Base-by-base conservation (phyloP, 2,113 vertebrate genomes). In the Engystomops pustulosus region DNA sequence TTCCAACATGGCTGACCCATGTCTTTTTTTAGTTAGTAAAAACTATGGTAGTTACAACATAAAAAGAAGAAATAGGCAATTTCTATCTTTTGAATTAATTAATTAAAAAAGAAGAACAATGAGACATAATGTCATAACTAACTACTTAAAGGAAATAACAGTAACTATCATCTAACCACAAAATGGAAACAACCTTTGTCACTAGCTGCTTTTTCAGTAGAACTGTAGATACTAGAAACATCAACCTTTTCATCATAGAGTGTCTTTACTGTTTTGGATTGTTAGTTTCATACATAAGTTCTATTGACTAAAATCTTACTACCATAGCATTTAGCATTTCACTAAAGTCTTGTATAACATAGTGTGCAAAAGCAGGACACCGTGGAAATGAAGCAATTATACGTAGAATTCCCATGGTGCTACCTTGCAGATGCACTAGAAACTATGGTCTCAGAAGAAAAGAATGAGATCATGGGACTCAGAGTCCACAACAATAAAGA, bases 381-480 rank as follows among this genome's bases (percentile, higher is more conserved):
- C 10, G 34, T 2, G 17, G 55, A 60, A 32, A 69, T 38, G 1
- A n/a, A 38, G 34, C 38, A 17, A 34, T 68, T 34, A 69, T 20
- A 38, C 67, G n/a, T 69, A 20, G 15, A 36, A n/a, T 6, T 69
- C 67, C 18, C 67, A 38, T 14, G 30, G 34, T 69, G 23, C 67
- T 68, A 15, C 32, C 32, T 69, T 38, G 25, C 32, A 69, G 18
- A 8, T 38, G 67, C 67, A 6, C 32, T 69, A 38, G 7, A n/a
- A 69, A 69, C 67, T n/a, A 20, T 68, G 4, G 67, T 69, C 34
- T 69, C 34, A 10, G 18, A 38, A n/a, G 67, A 36, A 69, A 69
- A 69, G 65, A 68, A 3, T n/a, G 34, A 69, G 32, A 38, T 38
- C 67, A 69, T 36, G 15, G 30, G 17, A 2, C 15, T 36, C 65